Base-by-base conservation (phyloP, 2,888 invertebrate genomes). In the Lissonota sp. region DNA sequence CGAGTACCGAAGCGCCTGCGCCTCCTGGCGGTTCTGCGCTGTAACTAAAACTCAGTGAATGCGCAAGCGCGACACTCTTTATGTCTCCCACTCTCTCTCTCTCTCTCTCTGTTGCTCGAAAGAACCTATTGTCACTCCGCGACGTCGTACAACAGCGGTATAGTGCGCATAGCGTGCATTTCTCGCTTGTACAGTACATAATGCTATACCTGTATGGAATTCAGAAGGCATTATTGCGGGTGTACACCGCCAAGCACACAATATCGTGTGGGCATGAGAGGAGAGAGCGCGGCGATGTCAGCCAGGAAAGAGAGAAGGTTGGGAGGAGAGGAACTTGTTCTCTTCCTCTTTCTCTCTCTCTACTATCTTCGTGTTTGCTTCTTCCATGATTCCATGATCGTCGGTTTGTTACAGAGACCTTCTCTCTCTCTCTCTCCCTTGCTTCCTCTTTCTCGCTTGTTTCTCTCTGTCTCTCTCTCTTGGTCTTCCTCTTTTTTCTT, bases 221-320 rank as follows among this genome's bases (percentile, higher is more conserved):
- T 75, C 74, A 75, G 74, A 67, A 75, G 74, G 74, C 67, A 75
- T 75, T 75, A 75, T 75, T 75, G 74, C 74, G 74, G 74, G 74
- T 75, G 74, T 75, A 67, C 74, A 72, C 51, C n/a, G n/a, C 14
- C 49, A 12, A 49, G 67, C 60, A 62, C 73, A 73, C 46, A 75
- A 49, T 67, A 66, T 49, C 49, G 49, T 10, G 49, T 49, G 49
- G 49, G 49, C 49, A 49, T n/a, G 49, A 49, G 49, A 10, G 46
- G 46, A 58, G 74, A 49, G 66, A 37, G 64, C 64, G 57, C 49
- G 74, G 74, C 60, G 66, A 51, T 60, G 74, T 67, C 66, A 75
- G 67, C 74, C 60, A 67, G 51, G 67, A n/a, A 49, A 12, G 49
- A 49, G 71, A 51, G 74, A 67, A 75, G 64, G 51, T 49, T 67